These are phyloP conservation scores for Solen grandis DNA, from an alignment of 1,140 invertebrate species.

Conservation along the genomic window DNA sequence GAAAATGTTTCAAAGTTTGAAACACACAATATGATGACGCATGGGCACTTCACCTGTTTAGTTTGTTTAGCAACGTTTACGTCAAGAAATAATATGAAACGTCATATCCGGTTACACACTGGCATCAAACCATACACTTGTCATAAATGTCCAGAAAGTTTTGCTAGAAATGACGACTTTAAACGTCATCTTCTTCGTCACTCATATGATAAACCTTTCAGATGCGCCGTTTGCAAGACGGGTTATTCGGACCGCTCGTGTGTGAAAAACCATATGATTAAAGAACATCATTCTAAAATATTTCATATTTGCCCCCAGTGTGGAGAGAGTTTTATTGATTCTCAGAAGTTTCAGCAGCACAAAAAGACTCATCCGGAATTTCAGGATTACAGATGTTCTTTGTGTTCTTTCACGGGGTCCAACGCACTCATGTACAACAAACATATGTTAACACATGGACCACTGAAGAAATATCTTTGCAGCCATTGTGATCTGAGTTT, in stretches of 20 bases:
- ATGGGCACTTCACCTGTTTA: constrained; percentile 67
- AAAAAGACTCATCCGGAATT: constrained; percentile 71
- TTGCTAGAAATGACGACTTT: constrained; percentile 85
- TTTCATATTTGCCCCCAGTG: constrained; percentile 72
- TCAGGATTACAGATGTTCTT: constrained; percentile 64
- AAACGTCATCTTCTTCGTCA: constrained; percentile 85
- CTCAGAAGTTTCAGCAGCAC: constrained; percentile 64
- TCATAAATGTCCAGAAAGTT: constrained; percentile 87
- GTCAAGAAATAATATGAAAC: constrained; percentile 87
- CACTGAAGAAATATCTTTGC: constrained; percentile 63
- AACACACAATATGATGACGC: constrained; percentile 65
- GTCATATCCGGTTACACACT: constrained; percentile 86
- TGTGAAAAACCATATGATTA: constrained; percentile 69
- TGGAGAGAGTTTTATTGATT: constrained; percentile 68
- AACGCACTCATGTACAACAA: constrained; percentile 68
- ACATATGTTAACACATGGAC: constrained; percentile 68
- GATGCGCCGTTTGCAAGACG: constrained; percentile 68
- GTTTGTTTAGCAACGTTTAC: constrained; percentile 72
- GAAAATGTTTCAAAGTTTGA: constrained; percentile 62
- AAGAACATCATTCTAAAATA: constrained; percentile 67
- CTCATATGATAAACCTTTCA: constrained; percentile 70
- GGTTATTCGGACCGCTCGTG: constrained; percentile 72
- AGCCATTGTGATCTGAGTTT: constrained; percentile 65
- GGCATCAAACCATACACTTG: constrained; percentile 78
- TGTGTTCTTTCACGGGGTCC: constrained; percentile 70